These are phyloP conservation scores for Ciconia boyciana DNA, from an alignment of 2,113 vertebrate genomes.

Conservation along the genomic window DNA sequence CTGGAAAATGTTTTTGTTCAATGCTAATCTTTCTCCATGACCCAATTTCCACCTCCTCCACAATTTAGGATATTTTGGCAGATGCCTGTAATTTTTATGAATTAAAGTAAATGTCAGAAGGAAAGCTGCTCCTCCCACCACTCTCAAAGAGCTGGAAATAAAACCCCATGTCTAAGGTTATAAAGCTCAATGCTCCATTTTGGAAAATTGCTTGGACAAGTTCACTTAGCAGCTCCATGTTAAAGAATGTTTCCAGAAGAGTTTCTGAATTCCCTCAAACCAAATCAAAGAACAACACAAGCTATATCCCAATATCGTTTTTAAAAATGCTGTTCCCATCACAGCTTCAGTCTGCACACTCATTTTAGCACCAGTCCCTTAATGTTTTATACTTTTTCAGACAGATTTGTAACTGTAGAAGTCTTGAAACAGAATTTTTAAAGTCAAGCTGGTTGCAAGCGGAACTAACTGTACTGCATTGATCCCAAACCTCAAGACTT, in stretches of 20 bases:
- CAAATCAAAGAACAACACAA: background rate
- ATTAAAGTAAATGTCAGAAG: constrained; percentile 55
- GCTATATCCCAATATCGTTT: background rate
- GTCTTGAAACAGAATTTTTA: background rate
- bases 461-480: background rate
- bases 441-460: background rate
- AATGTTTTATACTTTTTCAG: background rate
- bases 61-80: constrained; percentile 40
- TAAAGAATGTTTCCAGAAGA: background rate
- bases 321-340: background rate
- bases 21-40: constrained; percentile 18
- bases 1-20: constrained; percentile 32
- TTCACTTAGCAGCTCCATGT: background rate
- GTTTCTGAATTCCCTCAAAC: background rate
- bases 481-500: background rate
- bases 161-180: constrained; percentile 8
- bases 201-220: background rate
- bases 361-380: background rate
- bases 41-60: constrained; percentile 49
- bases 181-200: background rate
- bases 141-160: constrained; percentile 26
- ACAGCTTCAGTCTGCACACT: background rate
- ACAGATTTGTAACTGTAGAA: background rate
- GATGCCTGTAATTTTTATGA: constrained; percentile 54
- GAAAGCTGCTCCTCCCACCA: background rate